Percentiles rank a stretch among this genome's conserved stretches.
Conservation (phyloP, 2,113 vertebrate genomes). For the Reinhardtius hippoglossoides region DNA sequence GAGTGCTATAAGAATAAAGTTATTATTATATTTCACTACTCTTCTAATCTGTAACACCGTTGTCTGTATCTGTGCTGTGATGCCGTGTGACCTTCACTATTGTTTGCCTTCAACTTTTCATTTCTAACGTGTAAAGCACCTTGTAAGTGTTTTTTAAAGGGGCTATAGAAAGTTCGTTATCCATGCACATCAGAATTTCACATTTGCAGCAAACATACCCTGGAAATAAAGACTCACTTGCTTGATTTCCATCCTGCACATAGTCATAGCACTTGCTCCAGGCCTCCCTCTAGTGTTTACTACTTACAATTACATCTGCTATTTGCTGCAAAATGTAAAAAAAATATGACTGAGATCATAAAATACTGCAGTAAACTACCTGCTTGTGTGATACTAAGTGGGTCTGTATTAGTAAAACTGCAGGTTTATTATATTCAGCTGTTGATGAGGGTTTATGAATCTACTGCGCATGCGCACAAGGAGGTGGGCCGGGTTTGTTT, state of each 20-base stretch:
- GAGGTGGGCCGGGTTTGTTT: neutral
- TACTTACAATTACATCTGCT: conserved; percentile 21
- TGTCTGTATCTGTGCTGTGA: no score
- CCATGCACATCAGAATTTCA: neutral
- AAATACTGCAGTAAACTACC: neutral
- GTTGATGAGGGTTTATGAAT: no score
- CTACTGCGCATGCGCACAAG: neutral
- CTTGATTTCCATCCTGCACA: neutral
- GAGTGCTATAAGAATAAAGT: no score
- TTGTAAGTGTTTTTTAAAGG: no score
- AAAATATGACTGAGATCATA: neutral
- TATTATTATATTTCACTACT: no score
- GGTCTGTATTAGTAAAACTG: neutral
- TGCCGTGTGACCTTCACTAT: no score
- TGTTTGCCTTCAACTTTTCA: no score
- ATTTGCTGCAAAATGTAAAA: neutral
- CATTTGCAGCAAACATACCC: neutral
- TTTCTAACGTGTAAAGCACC: no score
- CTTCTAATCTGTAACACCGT: no score
- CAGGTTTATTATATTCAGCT: neutral
- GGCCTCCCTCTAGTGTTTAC: conserved; percentile 57
- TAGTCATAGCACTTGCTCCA: conserved; percentile 5
- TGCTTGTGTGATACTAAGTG: neutral
- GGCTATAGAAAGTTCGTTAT: neutral
- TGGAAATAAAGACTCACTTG: neutral